Base-by-base conservation (phyloP, 1,140 invertebrate genomes). In the Kradibia gibbosae region DNA sequence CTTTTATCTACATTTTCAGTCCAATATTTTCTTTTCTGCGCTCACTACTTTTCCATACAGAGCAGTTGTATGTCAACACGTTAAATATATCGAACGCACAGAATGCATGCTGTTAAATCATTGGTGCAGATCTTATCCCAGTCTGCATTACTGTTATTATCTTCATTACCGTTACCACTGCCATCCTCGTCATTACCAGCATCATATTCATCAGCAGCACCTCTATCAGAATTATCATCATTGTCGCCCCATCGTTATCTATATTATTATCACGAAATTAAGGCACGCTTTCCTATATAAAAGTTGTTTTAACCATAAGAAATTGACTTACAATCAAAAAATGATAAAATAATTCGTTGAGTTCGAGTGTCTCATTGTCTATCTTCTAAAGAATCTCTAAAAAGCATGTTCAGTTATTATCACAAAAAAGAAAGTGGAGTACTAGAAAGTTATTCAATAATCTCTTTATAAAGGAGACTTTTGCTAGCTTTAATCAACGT, bases 121-220 rank as follows among this genome's bases (percentile, higher is more conserved):
- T 13, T 36, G 28, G 10, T 42, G 34, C n/a, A 45, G 78, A 80
- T 80, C 57, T 74, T 80, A 74, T 80, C 71, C 50, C 28, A 13
- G 3, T 74, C 34, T 34, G n/a, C 67, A 67, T 75, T 67, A 67
- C 53, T 67, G 42, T 80, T 80, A 74, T 74, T 67, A 75, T 67
- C 65, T 39, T 53, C 28, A 74, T 74, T 65, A 70, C 36, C 39
- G 42, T 48, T 45, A 20, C 48, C 34, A 67, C 17, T n/a, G n/a
- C 62, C 78, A n/a, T 60, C 28, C 1, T 48, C 78, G 10, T 73
- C 39, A 42, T 67, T 25, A 15, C 42, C 31, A 31, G 67, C 48
- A 67, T 53, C 28, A 36, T 28, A 39, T 53, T 34, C 53, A 62
- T 73, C 55, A 36, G 31, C 55, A 36, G 31, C 17, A 15, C 1